Percentiles rank a stretch among this genome's conserved stretches.
Evolutionary conservation across 2,888 invertebrate species (phyloP).

Genomic region (Hipparchia sbordonii): DNA sequence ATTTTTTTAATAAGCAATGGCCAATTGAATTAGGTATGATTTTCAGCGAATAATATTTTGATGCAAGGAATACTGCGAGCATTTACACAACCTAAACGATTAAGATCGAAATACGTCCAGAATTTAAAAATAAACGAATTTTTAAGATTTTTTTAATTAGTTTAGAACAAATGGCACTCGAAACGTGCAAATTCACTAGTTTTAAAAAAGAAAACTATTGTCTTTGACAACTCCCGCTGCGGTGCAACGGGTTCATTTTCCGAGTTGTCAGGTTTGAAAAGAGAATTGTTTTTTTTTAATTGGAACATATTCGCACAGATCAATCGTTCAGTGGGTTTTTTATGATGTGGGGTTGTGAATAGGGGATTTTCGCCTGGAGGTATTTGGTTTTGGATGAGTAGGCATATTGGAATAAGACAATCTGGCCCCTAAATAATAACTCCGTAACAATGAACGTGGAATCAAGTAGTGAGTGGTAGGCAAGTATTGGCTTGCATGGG

Average conservation of each 20-base stretch:
- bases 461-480: constrained; percentile 12
- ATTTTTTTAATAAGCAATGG: too few species aligned
- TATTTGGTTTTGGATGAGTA: constrained; percentile 68
- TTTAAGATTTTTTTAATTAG: background rate
- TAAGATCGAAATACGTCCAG: too few species aligned
- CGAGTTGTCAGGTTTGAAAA: constrained; percentile 39
- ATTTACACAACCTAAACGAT: too few species aligned
- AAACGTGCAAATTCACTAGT: constrained; percentile 23
- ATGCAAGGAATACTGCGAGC: background rate
- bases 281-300: constrained; percentile 62
- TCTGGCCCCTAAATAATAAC: constrained; percentile 61
- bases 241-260: constrained; percentile 53
- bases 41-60: background rate
- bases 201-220: constrained; percentile 28
- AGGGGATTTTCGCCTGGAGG: constrained; percentile 66
- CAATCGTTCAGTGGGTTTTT: constrained; percentile 56
- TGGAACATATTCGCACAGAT: constrained; percentile 76
- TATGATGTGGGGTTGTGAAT: constrained; percentile 51
- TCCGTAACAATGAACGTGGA: constrained; percentile 26
- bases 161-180: constrained; percentile 9
- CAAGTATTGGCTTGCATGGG: background rate
- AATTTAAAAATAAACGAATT: background rate
- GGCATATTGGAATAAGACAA: constrained; percentile 75
- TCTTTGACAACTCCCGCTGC: constrained; percentile 48
- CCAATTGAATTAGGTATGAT: too few species aligned